Percentiles rank a stretch among this genome's conserved stretches.
Evolutionary conservation across 2,113 vertebrate genomes (phyloP).

Genomic region (Neodon shergylaensis): DNA sequence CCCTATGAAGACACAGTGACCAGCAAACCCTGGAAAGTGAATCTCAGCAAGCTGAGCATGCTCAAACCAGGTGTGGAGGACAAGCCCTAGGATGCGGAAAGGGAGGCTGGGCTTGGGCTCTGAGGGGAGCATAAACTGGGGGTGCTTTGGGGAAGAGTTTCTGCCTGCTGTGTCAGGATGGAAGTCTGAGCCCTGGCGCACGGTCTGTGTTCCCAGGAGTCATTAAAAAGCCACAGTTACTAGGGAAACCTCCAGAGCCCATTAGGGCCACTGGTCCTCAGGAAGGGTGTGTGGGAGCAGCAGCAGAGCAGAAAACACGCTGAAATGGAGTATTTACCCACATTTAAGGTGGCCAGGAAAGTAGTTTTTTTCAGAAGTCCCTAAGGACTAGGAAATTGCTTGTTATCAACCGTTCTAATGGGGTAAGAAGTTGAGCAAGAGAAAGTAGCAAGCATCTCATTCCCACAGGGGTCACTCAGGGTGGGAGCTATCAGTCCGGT

Average conservation of each 20-base stretch:
- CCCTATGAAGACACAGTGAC: slow-evolving; percentile 91
- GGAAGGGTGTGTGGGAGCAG: slow-evolving; percentile 44
- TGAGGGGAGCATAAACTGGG: neutral
- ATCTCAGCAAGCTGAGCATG: slow-evolving; percentile 89
- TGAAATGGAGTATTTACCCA: slow-evolving; percentile 63
- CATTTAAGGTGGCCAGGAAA: slow-evolving; percentile 57
- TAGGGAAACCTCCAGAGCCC: neutral
- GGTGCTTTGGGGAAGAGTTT: neutral
- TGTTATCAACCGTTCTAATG: slow-evolving; percentile 75
- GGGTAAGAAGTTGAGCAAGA: slow-evolving; percentile 40
- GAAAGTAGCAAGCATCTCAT: slow-evolving; percentile 5
- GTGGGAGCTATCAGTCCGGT: slow-evolving; percentile 13
- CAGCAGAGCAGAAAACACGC: slow-evolving; percentile 4
- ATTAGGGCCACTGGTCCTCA: neutral
- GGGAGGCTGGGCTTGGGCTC: neutral
- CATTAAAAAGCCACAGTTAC: neutral
- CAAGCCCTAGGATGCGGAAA: neutral
- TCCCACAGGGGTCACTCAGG: slow-evolving; percentile 36
- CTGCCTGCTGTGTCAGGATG: neutral
- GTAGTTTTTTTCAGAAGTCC: slow-evolving; percentile 48
- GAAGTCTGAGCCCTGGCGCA: neutral
- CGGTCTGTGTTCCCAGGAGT: neutral
- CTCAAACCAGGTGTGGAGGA: slow-evolving; percentile 88
- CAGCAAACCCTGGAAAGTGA: slow-evolving; percentile 89
- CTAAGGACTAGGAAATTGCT: slow-evolving; percentile 73